Conservation (phyloP, 2,888 invertebrate genomes). For the Conistra vaccinii region DNA sequence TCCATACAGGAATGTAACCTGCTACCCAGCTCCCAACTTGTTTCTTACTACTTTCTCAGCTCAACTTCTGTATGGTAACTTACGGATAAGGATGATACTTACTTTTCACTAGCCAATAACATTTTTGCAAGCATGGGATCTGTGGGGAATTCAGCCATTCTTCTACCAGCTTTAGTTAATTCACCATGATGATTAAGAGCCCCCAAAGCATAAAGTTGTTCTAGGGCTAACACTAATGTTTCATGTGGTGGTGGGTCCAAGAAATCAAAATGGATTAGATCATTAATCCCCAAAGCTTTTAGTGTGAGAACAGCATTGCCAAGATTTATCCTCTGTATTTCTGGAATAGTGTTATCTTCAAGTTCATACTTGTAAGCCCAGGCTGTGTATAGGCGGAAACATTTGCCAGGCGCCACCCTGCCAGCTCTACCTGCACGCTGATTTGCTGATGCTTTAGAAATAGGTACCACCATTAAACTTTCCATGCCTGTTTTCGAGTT, state of each 20-base stretch:
- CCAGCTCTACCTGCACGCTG: constrained; percentile 99
- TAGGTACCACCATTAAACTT: constrained; percentile 99
- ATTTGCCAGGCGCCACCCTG: constrained; percentile 98
- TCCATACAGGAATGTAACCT: background rate
- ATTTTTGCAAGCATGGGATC: constrained; percentile 99
- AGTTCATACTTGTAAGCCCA: constrained; percentile 99
- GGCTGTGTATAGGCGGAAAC: constrained; percentile 99
- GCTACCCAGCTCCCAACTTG: too few species aligned
- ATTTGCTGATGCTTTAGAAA: constrained; percentile 99
- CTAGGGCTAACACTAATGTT: constrained; percentile 97
- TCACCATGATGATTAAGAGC: constrained; percentile 99
- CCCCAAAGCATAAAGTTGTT: constrained; percentile 99
- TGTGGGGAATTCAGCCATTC: constrained; percentile 99
- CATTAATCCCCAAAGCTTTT: constrained; percentile 99
- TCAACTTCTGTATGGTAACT: background rate
- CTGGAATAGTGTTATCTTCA: constrained; percentile 99
- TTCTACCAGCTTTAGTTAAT: constrained; percentile 98
- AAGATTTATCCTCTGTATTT: constrained; percentile 99
- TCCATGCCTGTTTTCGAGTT: constrained; percentile 99
- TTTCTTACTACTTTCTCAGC: background rate
- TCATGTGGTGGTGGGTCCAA: constrained; percentile 99
- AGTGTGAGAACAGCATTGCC: constrained; percentile 99
- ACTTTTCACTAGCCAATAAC: constrained; percentile 99
- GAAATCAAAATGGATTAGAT: constrained; percentile 99
- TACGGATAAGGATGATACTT: constrained; percentile 75